Evolutionary conservation across 2,888 invertebrate genomes (phyloP).

Genomic region (Tetranychus piercei): DNA sequence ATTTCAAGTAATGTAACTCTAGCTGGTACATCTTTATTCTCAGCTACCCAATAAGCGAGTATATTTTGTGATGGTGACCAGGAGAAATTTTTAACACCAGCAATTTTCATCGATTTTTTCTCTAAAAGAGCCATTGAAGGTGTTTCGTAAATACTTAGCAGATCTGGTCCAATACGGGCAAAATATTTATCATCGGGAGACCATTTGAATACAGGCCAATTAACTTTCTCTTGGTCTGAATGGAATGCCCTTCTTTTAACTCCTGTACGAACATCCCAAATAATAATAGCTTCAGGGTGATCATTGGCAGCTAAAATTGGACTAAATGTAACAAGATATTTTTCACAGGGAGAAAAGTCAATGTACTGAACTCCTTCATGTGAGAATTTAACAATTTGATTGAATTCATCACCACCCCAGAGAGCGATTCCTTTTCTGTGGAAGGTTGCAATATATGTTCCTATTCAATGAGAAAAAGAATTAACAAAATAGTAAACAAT

Average conservation of each 20-base stretch:
- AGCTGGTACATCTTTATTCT: constrained; percentile 77
- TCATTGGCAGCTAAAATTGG: constrained; percentile 47
- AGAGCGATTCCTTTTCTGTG: constrained; percentile 85
- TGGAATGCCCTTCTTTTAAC: constrained; percentile 76
- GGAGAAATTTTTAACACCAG: constrained; percentile 59
- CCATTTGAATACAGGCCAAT: constrained; percentile 93
- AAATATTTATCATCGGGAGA: constrained; percentile 87
- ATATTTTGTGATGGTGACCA: constrained; percentile 96
- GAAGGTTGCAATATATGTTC: constrained; percentile 87
- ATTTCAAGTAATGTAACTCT: constrained; percentile 79
- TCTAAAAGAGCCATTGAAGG: constrained; percentile 85
- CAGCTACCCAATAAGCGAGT: constrained; percentile 94
- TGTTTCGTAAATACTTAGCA: constrained; percentile 81
- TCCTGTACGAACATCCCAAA: constrained; percentile 93
- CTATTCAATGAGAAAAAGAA: constrained; percentile 32
- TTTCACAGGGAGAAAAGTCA: constrained; percentile 93
- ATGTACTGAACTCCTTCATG: constrained; percentile 74
- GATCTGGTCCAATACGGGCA: constrained; percentile 61
- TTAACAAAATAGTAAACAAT: background rate
- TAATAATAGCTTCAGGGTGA: constrained; percentile 58
- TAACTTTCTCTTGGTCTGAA: constrained; percentile 49
- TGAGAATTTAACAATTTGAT: constrained; percentile 72
- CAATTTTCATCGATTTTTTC: constrained; percentile 69
- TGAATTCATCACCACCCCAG: constrained; percentile 88
- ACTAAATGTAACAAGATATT: constrained; percentile 75